Evolutionary conservation across 2,113 vertebrate species (phyloP), one percentile per base, ranked within the genome.

Genomic region (Bubo bubo): DNA sequence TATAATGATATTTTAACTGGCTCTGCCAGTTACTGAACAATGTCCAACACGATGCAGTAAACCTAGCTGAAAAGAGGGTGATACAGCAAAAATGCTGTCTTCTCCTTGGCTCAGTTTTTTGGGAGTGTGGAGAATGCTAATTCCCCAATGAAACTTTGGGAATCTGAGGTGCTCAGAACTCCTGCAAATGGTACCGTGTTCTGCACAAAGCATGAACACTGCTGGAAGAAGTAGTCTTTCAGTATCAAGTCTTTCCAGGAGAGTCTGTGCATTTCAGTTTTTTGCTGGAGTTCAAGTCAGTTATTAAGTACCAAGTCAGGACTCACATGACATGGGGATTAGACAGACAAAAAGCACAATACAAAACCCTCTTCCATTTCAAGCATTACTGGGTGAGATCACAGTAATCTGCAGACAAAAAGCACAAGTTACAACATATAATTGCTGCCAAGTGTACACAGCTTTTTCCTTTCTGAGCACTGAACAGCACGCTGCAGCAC

Each of bases 381-480:
- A 95, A 92, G 90, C 55, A 63, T 79, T 95, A 93, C 72, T 67
- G 90, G 79, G 95, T 87, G 97, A 98, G 96, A 96, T 98, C 97
- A 98, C 94, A 96, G 79, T 76, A 84, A 91, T 71, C 83, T 95
- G 86, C 75, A 81, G 77, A 97, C 82, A 97, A 97, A 97, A 95
- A 24, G 30, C 80, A 56, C 74, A 95, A 95, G 79, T 89, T 95
- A 63, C 72, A 91, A 80, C 76, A 94, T 58, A 89, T 22, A 87
- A 77, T 88, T 17, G 28, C n/a, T 93, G 77, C 96, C 94, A 95
- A 96, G 83, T 63, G 55, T 76, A 88, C 94, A 96, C 82, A 97
- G 77, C 59, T 66, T 81, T 74, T 89, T 43, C 62, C 39, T 72
- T 79, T 91, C 50, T 32, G 20, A 73, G 45, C 56, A 53, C 34